phyloP scores from a whole-genome alignment of 2,888 invertebrate genomes.

The Rosalia funebris region DNA sequence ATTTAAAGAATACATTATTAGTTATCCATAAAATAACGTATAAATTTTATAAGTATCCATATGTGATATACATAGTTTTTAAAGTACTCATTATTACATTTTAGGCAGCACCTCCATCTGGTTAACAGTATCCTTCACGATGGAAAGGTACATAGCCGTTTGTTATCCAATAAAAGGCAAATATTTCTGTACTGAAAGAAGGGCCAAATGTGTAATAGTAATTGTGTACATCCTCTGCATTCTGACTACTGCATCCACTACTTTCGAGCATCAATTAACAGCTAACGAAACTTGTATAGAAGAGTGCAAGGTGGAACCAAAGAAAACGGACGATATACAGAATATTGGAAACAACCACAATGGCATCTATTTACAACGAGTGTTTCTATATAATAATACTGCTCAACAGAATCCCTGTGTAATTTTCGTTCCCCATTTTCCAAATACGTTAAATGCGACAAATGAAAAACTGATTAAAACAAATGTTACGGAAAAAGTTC shows the following conservation, averaged over 20 bases:
- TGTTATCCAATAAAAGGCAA: conserved; percentile 78
- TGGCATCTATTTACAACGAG: conserved; percentile 8
- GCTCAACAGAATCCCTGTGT: conserved; percentile 39
- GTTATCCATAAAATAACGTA: too few relatives aligned
- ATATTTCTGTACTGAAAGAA: conserved; percentile 74
- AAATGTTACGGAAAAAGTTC: conserved; percentile 19
- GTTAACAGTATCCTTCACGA: conserved; percentile 79
- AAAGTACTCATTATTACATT: too few relatives aligned
- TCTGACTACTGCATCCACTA: conserved; percentile 70
- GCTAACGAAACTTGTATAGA: conserved; percentile 54
- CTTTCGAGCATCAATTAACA: conserved; percentile 73
- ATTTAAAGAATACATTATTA: too few relatives aligned
- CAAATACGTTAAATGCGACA: conserved; percentile 28
- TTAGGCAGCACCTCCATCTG: conserved; percentile 76
- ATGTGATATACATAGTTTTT: too few relatives aligned
- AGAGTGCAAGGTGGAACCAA: conserved; percentile 28
- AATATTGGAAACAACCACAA: neutral
- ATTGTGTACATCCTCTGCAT: conserved; percentile 70
- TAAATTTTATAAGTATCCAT: too few relatives aligned
- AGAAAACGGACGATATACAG: neutral
- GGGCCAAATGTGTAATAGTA: conserved; percentile 74
- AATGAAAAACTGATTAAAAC: conserved; percentile 19
- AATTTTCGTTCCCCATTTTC: conserved; percentile 32
- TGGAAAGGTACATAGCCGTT: conserved; percentile 80
- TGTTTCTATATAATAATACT: conserved; percentile 32